Evolutionary conservation across 2,113 vertebrate genomes (phyloP), one percentile per base, ranked within the genome.

Genomic region (Cyprinodon variegatus): DNA sequence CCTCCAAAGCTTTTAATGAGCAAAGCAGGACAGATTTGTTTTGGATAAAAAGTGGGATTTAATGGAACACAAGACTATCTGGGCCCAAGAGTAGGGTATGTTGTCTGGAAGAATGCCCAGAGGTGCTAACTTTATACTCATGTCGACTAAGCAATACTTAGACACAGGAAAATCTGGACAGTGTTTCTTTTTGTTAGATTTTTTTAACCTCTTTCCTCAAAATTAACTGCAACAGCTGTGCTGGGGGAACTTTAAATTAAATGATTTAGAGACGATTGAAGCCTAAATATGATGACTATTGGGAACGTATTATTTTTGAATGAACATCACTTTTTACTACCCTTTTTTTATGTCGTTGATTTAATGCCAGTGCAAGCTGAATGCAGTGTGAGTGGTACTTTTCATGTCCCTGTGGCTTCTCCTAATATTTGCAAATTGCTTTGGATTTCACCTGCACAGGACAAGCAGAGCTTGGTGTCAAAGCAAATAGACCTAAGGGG

Each of bases 401-500:
- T 20, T 53, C 7, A n/a, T 17, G 20, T 8, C 20, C 50, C 50
- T 57, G 50, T 20, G 14, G 50, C 50, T 20, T 57, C 50, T n/a
- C n/a, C 50, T 57, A 57, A 57, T 57, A 57, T 57, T 57, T 57
- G 20, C 50, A 57, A 57, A 57, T 20, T 57, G 50, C n/a, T 57
- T n/a, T 57, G 50, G 17, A 57, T 57, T n/a, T 57, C 50, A 57
- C 50, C 50, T 57, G 50, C 83, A 60, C 17, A 94, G 97, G 81
- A 93, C 77, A 94, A 95, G 85, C 94, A 95, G 89, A 95, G 67
- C 22, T 68, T 95, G 59, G 66, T 95, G 77, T 95, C 95, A 7
- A 96, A 93, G 82, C 95, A 96, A 83, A 95, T 98, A 83, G 93
- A 95, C 4, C 95, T 96, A 50, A 94, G 93, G 83, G 84, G 84